These are phyloP conservation scores for Bombus turneri DNA, from an alignment of 1,140 invertebrate genomes.

Conservation along the genomic window DNA sequence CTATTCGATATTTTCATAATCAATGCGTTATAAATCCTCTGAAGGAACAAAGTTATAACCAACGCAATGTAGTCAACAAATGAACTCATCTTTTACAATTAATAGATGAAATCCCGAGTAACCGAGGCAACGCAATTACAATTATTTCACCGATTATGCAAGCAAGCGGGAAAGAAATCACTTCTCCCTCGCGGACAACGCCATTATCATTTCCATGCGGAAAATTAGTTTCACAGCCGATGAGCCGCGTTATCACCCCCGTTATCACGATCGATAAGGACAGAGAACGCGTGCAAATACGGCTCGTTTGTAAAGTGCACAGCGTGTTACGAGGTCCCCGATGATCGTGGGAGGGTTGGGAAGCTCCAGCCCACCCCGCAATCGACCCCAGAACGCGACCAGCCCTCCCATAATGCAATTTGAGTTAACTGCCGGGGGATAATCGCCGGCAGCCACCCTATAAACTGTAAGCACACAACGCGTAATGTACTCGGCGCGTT, in stretches of 20 bases:
- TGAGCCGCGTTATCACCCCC: background rate
- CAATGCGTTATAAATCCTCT: background rate
- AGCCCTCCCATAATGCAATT: slow-evolving; percentile 76
- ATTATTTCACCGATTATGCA: background rate
- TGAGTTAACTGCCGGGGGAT: slow-evolving; percentile 75
- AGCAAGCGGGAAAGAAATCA: background rate
- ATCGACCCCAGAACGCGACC: slow-evolving; percentile 60
- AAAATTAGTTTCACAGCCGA: slow-evolving; percentile 23
- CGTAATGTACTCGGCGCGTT: slow-evolving; percentile 68
- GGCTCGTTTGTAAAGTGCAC: slow-evolving; percentile 47
- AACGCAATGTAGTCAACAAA: background rate
- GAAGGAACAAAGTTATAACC: background rate
- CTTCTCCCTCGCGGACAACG: background rate
- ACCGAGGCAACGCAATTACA: background rate
- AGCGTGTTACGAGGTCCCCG: slow-evolving; percentile 2
- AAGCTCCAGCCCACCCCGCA: slow-evolving; percentile 64
- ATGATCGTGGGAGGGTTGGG: slow-evolving; percentile 7
- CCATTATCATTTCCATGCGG: background rate
- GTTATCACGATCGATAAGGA: slow-evolving; percentile 26
- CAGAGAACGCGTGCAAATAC: slow-evolving; percentile 31
- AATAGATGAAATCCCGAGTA: background rate
- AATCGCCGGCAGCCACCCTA: slow-evolving; percentile 67
- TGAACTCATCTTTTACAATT: background rate
- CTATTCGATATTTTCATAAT: too few species aligned
- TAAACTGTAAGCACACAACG: slow-evolving; percentile 75